Evolutionary conservation across 2,113 vertebrate genomes (phyloP).

Genomic region (Sturnira hondurensis): DNA sequence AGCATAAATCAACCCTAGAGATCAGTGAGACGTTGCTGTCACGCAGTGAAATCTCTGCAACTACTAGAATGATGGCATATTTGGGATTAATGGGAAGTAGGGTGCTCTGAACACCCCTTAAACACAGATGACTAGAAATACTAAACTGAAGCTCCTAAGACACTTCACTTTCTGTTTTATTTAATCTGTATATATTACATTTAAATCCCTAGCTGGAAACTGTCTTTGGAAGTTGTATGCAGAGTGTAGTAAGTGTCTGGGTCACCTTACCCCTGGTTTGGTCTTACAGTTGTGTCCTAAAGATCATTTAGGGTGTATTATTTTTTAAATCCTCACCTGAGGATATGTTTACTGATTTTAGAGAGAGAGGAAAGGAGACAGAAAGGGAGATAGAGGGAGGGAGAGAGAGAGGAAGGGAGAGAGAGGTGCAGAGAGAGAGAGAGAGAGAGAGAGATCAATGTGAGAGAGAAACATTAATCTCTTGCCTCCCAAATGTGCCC

Average conservation of each 20-base stretch:
- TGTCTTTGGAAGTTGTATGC: background rate
- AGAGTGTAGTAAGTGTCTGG: background rate
- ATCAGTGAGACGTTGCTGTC: background rate
- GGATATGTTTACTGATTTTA: too few relatives aligned
- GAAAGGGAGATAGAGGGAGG: too few relatives aligned
- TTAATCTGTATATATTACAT: conserved; percentile 26
- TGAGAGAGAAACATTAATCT: too few relatives aligned
- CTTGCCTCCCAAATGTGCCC: too few relatives aligned
- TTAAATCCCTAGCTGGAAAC: background rate
- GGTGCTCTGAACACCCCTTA: background rate
- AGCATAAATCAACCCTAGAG: background rate
- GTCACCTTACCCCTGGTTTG: background rate
- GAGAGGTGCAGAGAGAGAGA: background rate
- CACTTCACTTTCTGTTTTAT: conserved; percentile 34
- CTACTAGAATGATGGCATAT: conserved; percentile 17
- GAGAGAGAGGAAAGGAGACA: too few relatives aligned
- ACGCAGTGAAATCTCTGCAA: background rate
- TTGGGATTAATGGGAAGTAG: background rate
- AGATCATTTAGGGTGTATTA: too few relatives aligned
- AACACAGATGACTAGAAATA: conserved; percentile 25
- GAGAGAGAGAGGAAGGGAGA: background rate
- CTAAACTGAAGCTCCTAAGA: background rate
- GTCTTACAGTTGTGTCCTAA: background rate
- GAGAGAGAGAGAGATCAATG: too few relatives aligned
- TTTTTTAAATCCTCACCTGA: too few relatives aligned